A percentile compares a stretch with the other conserved stretches of the same genome.
These are phyloP conservation scores for Hypsopygia costalis DNA, from an alignment of 2,888 invertebrate genomes.

Conservation along the genomic window DNA sequence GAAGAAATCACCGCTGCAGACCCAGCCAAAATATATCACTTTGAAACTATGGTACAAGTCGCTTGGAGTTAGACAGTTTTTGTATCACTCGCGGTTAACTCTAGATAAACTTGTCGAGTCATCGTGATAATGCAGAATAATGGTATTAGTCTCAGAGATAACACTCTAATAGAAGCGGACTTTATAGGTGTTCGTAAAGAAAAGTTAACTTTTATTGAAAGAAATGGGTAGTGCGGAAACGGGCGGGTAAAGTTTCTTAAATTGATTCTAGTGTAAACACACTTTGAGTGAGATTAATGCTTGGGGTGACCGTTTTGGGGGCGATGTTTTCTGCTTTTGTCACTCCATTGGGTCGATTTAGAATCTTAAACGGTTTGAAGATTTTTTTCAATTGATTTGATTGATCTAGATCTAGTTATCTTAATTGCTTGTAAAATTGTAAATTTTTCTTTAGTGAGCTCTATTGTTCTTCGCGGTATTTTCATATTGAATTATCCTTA, in stretches of 20 bases:
- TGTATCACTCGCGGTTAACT: slow-evolving; percentile 31
- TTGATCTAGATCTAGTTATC: too few species aligned
- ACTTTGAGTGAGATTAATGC: slow-evolving; percentile 1
- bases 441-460: too few species aligned
- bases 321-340: neutral
- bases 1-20: neutral
- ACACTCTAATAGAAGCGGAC: slow-evolving; percentile 32
- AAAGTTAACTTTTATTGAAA: slow-evolving; percentile 61
- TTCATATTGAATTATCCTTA: too few species aligned
- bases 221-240: slow-evolving; percentile 40
- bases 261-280: slow-evolving; percentile 1
- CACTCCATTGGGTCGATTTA: neutral
- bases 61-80: slow-evolving; percentile 11
- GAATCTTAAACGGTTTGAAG: neutral
- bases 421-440: too few species aligned
- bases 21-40: neutral
- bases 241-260: neutral
- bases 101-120: slow-evolving; percentile 55
- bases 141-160: slow-evolving; percentile 48
- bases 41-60: slow-evolving; percentile 1
- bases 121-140: slow-evolving; percentile 67
- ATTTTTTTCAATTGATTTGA: too few species aligned
- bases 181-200: slow-evolving; percentile 35
- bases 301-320: neutral
- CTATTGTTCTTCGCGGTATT: too few species aligned